These are phyloP conservation scores for Drosophila ficusphila DNA, from an alignment of 1,140 invertebrate species.

Conservation along the genomic window DNA sequence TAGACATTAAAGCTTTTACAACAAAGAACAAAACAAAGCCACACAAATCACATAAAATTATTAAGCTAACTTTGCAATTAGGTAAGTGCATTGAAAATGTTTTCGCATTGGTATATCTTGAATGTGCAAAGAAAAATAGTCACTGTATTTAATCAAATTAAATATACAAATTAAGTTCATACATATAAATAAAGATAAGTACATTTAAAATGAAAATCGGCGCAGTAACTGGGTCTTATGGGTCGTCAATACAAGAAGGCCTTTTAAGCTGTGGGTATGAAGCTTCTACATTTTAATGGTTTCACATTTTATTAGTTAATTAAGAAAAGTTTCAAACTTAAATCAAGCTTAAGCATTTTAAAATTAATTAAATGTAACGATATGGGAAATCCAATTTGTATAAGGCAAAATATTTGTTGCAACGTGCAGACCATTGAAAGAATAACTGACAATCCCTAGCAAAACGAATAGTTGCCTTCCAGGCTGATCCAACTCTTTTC, in stretches of 20 bases:
- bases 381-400: background rate
- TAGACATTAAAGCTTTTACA: conserved; percentile 47
- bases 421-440: background rate
- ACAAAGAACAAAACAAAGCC: conserved; percentile 21
- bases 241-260: too few relatives aligned
- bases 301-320: too few relatives aligned
- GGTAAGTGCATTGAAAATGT: conserved; percentile 60
- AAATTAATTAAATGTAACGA: background rate
- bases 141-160: conserved; percentile 82
- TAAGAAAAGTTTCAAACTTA: background rate
- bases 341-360: background rate
- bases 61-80: conserved; percentile 23
- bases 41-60: conserved; percentile 25
- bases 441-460: conserved; percentile 1
- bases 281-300: too few relatives aligned
- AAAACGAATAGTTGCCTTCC: background rate
- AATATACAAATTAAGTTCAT: conserved; percentile 67
- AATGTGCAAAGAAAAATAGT: conserved; percentile 79
- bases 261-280: too few relatives aligned
- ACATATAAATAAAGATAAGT: conserved; percentile 62
- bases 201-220: conserved; percentile 33
- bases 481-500: accelerated
- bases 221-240: too few relatives aligned
- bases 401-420: background rate
- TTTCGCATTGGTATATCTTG: conserved; percentile 71